phyloP scores from a whole-genome alignment of 2,888 invertebrate species.

The Meloe dianella region DNA sequence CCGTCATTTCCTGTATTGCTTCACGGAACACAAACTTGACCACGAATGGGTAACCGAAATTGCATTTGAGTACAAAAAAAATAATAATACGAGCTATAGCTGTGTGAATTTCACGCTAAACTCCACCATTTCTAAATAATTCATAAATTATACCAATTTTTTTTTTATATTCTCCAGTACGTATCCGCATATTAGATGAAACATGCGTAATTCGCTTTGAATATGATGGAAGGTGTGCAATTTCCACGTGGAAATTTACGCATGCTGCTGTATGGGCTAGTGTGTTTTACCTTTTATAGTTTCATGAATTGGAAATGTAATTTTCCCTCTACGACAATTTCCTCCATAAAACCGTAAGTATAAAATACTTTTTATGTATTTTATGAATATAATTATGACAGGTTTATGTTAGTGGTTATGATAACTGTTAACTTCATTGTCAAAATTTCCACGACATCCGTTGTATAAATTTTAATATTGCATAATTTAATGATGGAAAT shows the following conservation, averaged over 20 bases:
- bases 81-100: not conserved
- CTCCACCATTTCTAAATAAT: not conserved
- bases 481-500: too few species aligned
- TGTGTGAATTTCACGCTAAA: not conserved
- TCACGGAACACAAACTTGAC: conserved; percentile 49
- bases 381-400: conserved; percentile 53
- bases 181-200: conserved; percentile 14
- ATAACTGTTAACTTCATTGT: conserved; percentile 16
- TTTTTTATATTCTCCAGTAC: not conserved
- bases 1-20: conserved; percentile 49
- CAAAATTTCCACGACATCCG: not conserved
- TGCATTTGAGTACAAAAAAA: conserved; percentile 51
- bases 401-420: conserved; percentile 38
- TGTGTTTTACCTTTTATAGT: conserved; percentile 35
- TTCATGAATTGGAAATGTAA: conserved; percentile 59
- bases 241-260: conserved; percentile 31
- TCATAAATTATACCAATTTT: not conserved
- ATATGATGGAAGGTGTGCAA: conserved; percentile 32
- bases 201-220: conserved; percentile 28
- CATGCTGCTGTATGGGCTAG: conserved; percentile 20
- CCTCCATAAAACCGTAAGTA: conserved; percentile 50
- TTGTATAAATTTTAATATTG: not conserved
- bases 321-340: conserved; percentile 52
- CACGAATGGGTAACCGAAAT: conserved; percentile 50
- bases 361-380: conserved; percentile 51